phyloP scores from a whole-genome alignment of 1,140 invertebrate species.

The Drosophila dunni region DNA sequence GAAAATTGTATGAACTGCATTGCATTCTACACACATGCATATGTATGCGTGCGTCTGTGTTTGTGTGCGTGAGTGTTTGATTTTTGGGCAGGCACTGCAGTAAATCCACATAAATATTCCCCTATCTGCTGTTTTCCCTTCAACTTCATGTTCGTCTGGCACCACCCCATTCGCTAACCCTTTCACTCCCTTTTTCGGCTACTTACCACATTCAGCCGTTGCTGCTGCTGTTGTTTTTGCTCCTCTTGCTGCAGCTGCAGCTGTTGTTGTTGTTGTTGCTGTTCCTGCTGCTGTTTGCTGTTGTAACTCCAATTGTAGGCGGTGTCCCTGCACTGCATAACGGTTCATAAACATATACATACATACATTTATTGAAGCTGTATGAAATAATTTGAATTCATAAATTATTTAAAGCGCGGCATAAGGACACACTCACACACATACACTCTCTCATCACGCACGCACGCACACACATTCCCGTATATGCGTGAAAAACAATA shows the following conservation, averaged over 20 bases:
- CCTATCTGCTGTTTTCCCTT: background rate
- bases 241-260: constrained; percentile 7
- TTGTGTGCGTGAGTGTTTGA: constrained; percentile 28
- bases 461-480: background rate
- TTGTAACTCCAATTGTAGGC: constrained; percentile 42
- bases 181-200: constrained; percentile 1
- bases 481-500: constrained; percentile 22
- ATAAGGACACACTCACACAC: background rate
- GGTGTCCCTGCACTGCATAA: constrained; percentile 49
- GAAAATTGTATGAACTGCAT: constrained; percentile 45
- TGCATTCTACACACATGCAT: constrained; percentile 19
- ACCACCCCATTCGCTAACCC: background rate
- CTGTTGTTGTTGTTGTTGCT: constrained; percentile 5
- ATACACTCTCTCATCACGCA: background rate
- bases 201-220: constrained; percentile 38
- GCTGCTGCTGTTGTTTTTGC: constrained; percentile 18
- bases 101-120: constrained; percentile 6
- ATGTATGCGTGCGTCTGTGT: constrained; percentile 10
- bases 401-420: constrained; percentile 14
- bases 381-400: constrained; percentile 14
- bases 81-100: constrained; percentile 33
- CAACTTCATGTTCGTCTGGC: background rate
- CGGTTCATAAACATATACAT: constrained; percentile 29
- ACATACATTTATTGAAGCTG: constrained; percentile 10
- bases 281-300: constrained; percentile 8